Evolutionary conservation across 2,888 invertebrate genomes (phyloP).

Genomic region (Cryptosula pallasiana): DNA sequence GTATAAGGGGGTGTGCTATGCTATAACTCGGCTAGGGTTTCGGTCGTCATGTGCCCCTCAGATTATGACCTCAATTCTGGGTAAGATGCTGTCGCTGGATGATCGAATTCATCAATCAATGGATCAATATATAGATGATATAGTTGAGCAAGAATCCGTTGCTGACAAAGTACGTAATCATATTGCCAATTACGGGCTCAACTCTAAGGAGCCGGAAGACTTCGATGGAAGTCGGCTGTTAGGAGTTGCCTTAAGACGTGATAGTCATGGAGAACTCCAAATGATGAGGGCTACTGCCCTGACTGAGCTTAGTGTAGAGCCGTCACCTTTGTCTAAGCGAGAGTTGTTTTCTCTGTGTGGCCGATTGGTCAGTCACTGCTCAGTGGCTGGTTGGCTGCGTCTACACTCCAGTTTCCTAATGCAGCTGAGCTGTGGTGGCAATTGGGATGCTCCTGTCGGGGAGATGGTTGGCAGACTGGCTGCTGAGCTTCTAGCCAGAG

Average conservation of each 20-base stretch:
- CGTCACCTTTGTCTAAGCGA: background rate
- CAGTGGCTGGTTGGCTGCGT: too few relatives aligned
- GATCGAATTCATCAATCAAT: background rate
- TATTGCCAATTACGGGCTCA: background rate
- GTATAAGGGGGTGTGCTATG: constrained; percentile 1
- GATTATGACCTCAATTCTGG: too few relatives aligned
- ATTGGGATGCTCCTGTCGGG: constrained; percentile 9
- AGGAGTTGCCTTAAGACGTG: too few relatives aligned
- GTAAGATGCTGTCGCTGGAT: background rate
- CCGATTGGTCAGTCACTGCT: too few relatives aligned
- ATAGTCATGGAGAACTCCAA: too few relatives aligned
- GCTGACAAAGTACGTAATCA: background rate
- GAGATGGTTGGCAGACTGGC: background rate
- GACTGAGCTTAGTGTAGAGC: background rate
- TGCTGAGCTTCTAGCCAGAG: background rate
- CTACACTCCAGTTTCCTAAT: background rate
- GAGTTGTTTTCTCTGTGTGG: too few relatives aligned
- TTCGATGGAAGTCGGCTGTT: too few relatives aligned
- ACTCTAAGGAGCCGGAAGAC: too few relatives aligned
- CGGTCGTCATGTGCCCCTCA: background rate
- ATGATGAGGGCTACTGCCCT: too few relatives aligned
- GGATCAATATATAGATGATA: constrained; percentile 9
- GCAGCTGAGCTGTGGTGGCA: background rate
- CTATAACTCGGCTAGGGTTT: background rate
- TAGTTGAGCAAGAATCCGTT: background rate